Percentiles rank a stretch among this genome's conserved stretches.
Conservation (phyloP, 2,113 vertebrate genomes). For the Brienomyrus longianalis region DNA sequence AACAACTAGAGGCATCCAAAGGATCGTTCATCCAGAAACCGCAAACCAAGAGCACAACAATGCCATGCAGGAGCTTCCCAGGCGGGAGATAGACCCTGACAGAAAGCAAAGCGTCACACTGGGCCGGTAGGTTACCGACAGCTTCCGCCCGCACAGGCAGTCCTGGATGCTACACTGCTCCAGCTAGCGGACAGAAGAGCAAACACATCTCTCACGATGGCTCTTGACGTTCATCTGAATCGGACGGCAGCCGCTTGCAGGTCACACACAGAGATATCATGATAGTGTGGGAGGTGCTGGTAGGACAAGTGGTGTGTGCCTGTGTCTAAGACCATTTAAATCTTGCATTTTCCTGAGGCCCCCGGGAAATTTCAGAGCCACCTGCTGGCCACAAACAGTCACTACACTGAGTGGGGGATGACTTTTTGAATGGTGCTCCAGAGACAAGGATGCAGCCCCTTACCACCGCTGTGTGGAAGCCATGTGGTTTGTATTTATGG, state of each 20-base stretch:
- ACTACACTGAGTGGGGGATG: neutral
- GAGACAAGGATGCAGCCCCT: neutral
- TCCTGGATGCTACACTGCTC: conserved; percentile 72
- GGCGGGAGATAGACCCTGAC: neutral
- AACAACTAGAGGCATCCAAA: neutral
- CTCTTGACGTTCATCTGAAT: neutral
- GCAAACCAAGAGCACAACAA: conserved; percentile 5
- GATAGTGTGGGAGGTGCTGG: neutral
- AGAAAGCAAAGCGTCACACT: conserved; percentile 19
- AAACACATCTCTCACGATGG: neutral
- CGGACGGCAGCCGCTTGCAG: neutral
- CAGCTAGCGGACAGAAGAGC: conserved; percentile 54
- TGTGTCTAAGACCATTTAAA: neutral
- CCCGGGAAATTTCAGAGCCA: neutral
- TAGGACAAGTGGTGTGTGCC: neutral
- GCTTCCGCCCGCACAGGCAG: conserved; percentile 68
- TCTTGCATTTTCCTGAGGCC: neutral
- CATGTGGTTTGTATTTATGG: neutral
- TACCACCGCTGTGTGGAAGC: neutral
- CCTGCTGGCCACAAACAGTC: neutral
- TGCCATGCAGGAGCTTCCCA: conserved; percentile 6
- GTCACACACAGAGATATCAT: neutral
- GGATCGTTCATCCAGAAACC: neutral
- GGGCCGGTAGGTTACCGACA: conserved; percentile 57
- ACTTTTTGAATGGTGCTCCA: neutral